Conservation (phyloP, 2,888 invertebrate genomes). For the Drosophila demipolita region DNA sequence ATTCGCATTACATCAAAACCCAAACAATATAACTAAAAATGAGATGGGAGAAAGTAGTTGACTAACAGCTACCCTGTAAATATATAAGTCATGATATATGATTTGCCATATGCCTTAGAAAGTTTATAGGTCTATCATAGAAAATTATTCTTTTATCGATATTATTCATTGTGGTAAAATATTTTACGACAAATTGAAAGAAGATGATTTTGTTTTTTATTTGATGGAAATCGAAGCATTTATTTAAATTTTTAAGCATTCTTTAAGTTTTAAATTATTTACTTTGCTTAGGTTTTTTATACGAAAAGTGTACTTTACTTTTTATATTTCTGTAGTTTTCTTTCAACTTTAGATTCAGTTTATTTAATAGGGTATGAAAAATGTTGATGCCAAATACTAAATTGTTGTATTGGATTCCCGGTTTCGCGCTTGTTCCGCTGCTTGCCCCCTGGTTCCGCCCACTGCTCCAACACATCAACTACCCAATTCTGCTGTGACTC, state of each 20-base stretch:
- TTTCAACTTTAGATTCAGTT: neutral
- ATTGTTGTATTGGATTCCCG: neutral
- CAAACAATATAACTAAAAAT: neutral
- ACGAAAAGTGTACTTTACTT: neutral
- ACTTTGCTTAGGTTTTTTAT: neutral
- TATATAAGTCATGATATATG: neutral
- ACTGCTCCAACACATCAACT: too few species aligned
- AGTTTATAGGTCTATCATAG: neutral
- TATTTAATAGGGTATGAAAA: neutral
- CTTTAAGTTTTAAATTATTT: neutral
- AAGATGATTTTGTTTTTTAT: rapidly evolving
- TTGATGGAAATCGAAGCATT: neutral
- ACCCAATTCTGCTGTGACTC: neutral
- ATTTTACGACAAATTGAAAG: neutral
- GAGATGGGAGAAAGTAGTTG: neutral
- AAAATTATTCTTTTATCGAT: neutral
- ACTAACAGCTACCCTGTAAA: neutral
- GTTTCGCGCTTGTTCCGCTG: neutral
- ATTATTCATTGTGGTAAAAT: neutral
- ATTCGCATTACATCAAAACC: neutral
- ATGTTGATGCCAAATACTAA: slow-evolving; percentile 34
- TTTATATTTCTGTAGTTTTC: neutral
- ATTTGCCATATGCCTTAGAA: neutral
- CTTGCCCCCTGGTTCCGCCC: neutral
- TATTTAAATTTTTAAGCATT: neutral